Conservation (phyloP, 1,140 invertebrate genomes). For the Callitettix versicolor region DNA sequence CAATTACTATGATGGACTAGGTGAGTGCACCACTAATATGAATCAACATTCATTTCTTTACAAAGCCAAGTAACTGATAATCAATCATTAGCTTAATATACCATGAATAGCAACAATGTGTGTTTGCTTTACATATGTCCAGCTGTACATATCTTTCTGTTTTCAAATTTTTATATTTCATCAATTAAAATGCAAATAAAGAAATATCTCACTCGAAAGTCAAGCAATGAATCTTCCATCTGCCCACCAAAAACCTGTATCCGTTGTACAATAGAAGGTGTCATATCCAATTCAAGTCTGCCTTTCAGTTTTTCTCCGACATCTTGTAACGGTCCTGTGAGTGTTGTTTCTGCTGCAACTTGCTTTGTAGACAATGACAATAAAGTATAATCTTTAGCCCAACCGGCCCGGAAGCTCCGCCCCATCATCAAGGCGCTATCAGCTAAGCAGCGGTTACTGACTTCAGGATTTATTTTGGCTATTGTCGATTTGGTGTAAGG, state of each 20-base stretch:
- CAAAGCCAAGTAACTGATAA: no score
- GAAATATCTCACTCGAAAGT: no score
- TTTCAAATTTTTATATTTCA: no score
- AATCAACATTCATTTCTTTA: no score
- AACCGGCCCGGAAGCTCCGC: slow-evolving; percentile 58
- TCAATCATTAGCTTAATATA: no score
- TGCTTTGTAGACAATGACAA: slow-evolving; percentile 35
- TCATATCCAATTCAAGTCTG: slow-evolving; percentile 27
- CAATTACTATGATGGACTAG: no score
- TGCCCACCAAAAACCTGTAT: slow-evolving; percentile 32
- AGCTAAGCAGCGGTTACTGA: slow-evolving; percentile 5
- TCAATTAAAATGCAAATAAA: slow-evolving; percentile 18
- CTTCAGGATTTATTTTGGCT: not conserved
- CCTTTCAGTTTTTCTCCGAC: slow-evolving; percentile 29
- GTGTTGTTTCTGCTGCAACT: not conserved
- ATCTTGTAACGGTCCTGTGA: not conserved
- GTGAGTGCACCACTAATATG: no score
- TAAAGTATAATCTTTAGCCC: slow-evolving; percentile 55
- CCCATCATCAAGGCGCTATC: slow-evolving; percentile 16
- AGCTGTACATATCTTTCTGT: no score
- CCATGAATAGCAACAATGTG: no score
- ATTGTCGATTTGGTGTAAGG: not conserved
- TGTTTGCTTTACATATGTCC: no score
- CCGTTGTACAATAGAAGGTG: slow-evolving; percentile 33
- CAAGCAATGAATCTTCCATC: slow-evolving; percentile 22